Evolutionary conservation across 2,888 invertebrate species (phyloP).

Genomic region (Anarsia innoxiella): DNA sequence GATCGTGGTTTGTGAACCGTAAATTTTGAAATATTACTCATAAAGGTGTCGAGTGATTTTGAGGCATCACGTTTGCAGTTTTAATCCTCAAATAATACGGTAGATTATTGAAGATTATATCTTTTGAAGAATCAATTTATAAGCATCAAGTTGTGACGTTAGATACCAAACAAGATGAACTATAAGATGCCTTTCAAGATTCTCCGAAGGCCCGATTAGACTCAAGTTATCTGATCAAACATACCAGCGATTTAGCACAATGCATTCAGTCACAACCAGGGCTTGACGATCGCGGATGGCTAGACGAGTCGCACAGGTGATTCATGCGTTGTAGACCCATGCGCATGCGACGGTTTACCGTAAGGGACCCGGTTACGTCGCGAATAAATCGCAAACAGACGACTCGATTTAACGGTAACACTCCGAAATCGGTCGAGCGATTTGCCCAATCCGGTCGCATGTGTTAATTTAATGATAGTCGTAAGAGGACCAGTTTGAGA

Average conservation of each 20-base stretch:
- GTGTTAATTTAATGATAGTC: constrained; percentile 27
- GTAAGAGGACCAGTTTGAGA: neutral
- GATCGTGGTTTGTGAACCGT: too few species aligned
- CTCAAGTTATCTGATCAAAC: constrained; percentile 2
- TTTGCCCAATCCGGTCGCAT: constrained; percentile 18
- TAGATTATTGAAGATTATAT: too few species aligned
- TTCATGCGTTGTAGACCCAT: constrained; percentile 34
- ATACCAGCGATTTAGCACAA: constrained; percentile 1
- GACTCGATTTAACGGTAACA: constrained; percentile 24
- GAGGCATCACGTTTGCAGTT: too few species aligned
- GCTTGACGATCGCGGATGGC: constrained; percentile 6
- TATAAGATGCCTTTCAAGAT: too few species aligned
- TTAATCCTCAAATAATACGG: too few species aligned
- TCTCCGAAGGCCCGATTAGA: neutral
- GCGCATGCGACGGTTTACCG: constrained; percentile 44
- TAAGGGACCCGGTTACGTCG: constrained; percentile 62
- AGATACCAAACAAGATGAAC: constrained; percentile 5
- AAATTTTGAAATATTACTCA: too few species aligned
- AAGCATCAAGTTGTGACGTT: too few species aligned
- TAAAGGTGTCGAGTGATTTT: too few species aligned
- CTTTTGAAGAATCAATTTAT: too few species aligned
- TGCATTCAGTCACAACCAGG: constrained; percentile 7
- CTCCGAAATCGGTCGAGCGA: constrained; percentile 50
- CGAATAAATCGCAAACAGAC: constrained; percentile 49
- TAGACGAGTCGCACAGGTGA: constrained; percentile 15